Evolutionary conservation across 2,797 vertebrate species (phyloP).

Genomic region (Limnodromus scolopaceus): DNA sequence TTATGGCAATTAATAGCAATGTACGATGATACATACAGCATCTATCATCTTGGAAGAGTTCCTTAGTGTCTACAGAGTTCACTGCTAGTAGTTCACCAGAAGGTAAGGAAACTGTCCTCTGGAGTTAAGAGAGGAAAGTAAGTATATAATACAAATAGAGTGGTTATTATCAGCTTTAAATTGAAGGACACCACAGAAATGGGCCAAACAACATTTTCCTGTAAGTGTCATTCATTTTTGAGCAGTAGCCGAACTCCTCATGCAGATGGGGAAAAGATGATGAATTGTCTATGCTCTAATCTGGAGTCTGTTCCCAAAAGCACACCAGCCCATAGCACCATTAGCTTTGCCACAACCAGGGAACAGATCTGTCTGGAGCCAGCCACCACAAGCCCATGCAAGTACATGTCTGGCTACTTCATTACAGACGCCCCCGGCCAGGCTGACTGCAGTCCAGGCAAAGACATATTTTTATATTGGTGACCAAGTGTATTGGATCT

Average conservation of each 20-base stretch:
- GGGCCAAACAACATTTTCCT: background rate
- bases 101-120: background rate
- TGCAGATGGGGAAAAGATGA: background rate
- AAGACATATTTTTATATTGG: background rate
- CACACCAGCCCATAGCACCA: background rate
- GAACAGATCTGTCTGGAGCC: background rate
- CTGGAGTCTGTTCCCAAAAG: background rate
- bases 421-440: background rate
- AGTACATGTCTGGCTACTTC: background rate
- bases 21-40: background rate
- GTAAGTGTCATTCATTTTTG: background rate
- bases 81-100: background rate
- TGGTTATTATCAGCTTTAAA: background rate
- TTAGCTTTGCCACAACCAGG: background rate
- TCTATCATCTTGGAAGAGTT: background rate
- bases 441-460: background rate
- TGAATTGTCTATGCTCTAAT: fast-evolving
- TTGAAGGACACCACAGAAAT: background rate
- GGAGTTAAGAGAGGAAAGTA: background rate
- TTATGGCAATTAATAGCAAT: background rate
- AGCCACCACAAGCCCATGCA: background rate
- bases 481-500: background rate
- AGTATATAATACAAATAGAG: background rate
- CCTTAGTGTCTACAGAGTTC: background rate
- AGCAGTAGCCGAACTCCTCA: background rate